These are phyloP conservation scores for Nixonia krombeini DNA, from an alignment of 1,140 invertebrate genomes.

Conservation along the genomic window DNA sequence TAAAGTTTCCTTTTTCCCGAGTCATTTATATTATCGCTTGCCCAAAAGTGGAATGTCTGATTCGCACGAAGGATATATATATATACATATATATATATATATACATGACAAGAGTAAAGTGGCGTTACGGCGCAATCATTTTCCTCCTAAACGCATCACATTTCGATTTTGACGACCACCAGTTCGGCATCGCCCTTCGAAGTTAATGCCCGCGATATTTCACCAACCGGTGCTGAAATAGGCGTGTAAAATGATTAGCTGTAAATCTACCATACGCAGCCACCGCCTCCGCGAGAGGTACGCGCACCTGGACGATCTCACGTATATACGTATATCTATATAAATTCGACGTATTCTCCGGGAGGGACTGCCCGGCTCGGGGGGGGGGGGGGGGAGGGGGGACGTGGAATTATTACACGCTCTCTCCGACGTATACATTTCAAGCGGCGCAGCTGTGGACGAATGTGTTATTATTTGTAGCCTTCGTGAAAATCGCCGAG, in stretches of 20 bases:
- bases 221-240: constrained; percentile 58
- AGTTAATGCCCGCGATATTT: constrained; percentile 65
- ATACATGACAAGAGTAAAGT: no score
- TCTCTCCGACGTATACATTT: constrained; percentile 11
- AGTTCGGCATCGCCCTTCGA: constrained; percentile 44
- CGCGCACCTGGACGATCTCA: constrained; percentile 65
- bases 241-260: constrained; percentile 71
- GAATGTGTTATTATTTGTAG: neutral
- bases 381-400: constrained; percentile 8
- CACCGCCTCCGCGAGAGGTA: constrained; percentile 51
- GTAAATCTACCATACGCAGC: constrained; percentile 66
- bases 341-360: constrained; percentile 45
- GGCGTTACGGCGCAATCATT: neutral
- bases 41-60: no score
- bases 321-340: constrained; percentile 60
- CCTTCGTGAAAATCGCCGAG: neutral
- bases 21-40: no score
- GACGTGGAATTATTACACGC: constrained; percentile 23
- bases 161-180: constrained; percentile 32
- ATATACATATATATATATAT: no score
- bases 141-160: constrained; percentile 23
- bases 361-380: constrained; percentile 4
- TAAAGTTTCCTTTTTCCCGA: no score
- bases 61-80: no score
- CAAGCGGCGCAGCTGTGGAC: constrained; percentile 5